Conservation (phyloP, 53 echinoderm and acorn worm species). For the Arbacia lixula region DNA sequence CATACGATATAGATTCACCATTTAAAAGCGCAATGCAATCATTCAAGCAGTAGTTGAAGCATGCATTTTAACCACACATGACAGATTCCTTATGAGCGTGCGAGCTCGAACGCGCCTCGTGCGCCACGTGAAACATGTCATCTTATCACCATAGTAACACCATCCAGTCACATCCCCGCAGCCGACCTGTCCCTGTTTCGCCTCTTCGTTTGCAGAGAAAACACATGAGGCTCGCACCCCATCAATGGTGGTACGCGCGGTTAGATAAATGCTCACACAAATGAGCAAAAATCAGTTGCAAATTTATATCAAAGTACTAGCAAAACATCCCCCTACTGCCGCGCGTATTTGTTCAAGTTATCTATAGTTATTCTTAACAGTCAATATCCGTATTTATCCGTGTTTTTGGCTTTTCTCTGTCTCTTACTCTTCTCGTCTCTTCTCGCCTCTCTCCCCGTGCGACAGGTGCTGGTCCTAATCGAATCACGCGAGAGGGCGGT, state of each 20-base stretch:
- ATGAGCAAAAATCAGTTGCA: constrained; percentile 55
- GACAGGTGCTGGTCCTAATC: constrained; percentile 48
- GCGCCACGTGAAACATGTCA: neutral
- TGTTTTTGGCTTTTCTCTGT: constrained; percentile 21
- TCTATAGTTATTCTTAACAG: constrained; percentile 54
- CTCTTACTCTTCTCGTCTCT: neutral
- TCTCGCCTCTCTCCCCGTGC: constrained; percentile 1
- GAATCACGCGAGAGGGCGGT: constrained; percentile 29
- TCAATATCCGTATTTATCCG: constrained; percentile 42
- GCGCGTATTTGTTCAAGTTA: constrained; percentile 47
- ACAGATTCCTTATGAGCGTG: too few species aligned
- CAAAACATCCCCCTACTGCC: constrained; percentile 45
- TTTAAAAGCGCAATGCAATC: too few species aligned
- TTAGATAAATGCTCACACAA: constrained; percentile 32
- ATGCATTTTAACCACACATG: too few species aligned
- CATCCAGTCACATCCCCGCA: constrained; percentile 14
- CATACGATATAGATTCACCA: too few species aligned
- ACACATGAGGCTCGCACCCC: neutral
- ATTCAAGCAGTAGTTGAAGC: too few species aligned
- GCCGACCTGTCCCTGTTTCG: neutral
- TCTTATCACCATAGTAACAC: constrained; percentile 23
- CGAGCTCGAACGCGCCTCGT: neutral
- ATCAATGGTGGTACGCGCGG: constrained; percentile 46
- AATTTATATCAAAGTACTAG: constrained; percentile 51
- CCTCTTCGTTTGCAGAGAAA: constrained; percentile 38